Evolutionary conservation across 1,140 invertebrate species (phyloP), one percentile per base, ranked within the genome.

Genomic region (Drosophila repletoides): DNA sequence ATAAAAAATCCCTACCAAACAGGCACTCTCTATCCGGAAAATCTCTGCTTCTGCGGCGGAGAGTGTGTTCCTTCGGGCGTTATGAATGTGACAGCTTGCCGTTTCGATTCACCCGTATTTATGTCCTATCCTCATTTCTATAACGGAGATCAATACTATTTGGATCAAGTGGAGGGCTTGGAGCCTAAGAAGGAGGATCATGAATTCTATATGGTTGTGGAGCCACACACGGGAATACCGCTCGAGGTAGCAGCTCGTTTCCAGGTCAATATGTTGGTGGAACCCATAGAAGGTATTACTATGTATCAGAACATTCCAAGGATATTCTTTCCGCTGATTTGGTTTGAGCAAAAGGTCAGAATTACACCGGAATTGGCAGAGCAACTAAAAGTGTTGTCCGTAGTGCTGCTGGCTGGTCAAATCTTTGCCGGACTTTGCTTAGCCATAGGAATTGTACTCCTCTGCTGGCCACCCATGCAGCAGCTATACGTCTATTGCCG

Each of bases 61-160:
- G 91, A 94, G 58, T 95, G 95, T 79, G 91, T 91, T 1, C 95
- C 94, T 4, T 91, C 92, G 1, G 95, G 95, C 2, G 91, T 93
- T 0, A 92, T 95, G 86, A 94, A 95, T 88, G 93, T 95, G 12
- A 94, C 94, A 0, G 89, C 91, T 6, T 95, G 95, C 53, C 93
- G 94, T 76, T 95, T 91, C 76, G 94, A 94, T n/a, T 94, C 95
- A 2, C 97, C 97, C 0, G 93, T 95, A 0, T 96, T 95, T 68
- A 91, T 97, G 53, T 97, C 96, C 3, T 94, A 95, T 69, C 97
- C 97, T 0, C 97, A 98, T 90, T 98, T 97, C 91, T 94, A 95
- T 76, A 91, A 94, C 51, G 96, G 93, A 1, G 96, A 97, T 90
- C 91, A 92, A 0, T 93, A 86, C 69, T 95, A 96, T 49, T 65